Evolutionary conservation across 1,140 invertebrate species (phyloP).

Genomic region (Lutraria rhynchaena): DNA sequence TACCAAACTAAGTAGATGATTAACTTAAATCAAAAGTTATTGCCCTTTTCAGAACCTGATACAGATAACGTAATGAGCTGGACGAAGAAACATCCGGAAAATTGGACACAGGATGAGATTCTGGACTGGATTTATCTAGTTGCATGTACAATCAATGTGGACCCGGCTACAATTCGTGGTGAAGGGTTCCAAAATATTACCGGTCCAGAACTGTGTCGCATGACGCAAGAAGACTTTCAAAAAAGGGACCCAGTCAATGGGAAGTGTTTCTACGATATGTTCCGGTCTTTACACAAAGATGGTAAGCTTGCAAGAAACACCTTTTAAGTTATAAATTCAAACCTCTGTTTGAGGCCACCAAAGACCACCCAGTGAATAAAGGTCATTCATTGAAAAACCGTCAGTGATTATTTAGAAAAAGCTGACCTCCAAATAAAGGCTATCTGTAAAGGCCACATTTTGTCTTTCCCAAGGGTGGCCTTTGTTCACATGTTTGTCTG

Average conservation of each 20-base stretch:
- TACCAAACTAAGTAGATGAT: too few relatives aligned
- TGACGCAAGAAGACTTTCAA: conserved; percentile 72
- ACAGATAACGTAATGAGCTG: conserved; percentile 63
- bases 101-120: conserved; percentile 72
- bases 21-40: too few relatives aligned
- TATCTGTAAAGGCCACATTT: too few relatives aligned
- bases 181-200: conserved; percentile 76
- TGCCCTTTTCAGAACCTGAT: conserved; percentile 31
- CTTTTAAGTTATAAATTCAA: too few relatives aligned
- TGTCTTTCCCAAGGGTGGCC: too few relatives aligned
- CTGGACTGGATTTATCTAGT: conserved; percentile 76
- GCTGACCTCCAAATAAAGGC: too few relatives aligned
- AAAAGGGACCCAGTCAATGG: conserved; percentile 73
- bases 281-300: conserved; percentile 62
- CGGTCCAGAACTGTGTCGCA: conserved; percentile 74
- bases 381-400: too few relatives aligned
- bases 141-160: conserved; percentile 60
- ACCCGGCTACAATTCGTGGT: conserved; percentile 71
- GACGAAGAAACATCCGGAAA: conserved; percentile 74
- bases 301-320: too few relatives aligned
- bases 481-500: too few relatives aligned
- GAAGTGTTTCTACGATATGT: conserved; percentile 68
- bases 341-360: too few relatives aligned
- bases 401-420: too few relatives aligned
- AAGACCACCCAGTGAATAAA: too few relatives aligned